Conservation (phyloP, 2,113 vertebrate species). For the Nycticebus coucang region DNA sequence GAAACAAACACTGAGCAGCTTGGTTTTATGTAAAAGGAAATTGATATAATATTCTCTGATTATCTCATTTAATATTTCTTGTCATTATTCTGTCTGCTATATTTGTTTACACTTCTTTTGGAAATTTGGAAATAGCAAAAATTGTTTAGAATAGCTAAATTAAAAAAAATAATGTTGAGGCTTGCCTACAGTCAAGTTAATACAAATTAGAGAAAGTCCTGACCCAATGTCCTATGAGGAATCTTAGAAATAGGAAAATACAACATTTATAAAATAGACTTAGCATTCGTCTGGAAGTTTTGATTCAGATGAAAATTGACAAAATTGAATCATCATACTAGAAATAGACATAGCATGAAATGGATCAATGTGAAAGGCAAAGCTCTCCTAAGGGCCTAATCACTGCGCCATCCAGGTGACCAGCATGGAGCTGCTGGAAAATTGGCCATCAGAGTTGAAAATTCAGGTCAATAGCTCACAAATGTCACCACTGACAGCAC, state of each 20-base stretch:
- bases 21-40: background rate
- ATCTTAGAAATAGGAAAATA: slow-evolving; percentile 7
- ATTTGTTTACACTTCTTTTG: background rate
- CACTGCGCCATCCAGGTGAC: background rate
- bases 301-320: slow-evolving; percentile 42
- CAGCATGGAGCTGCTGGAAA: background rate
- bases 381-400: background rate
- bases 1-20: background rate
- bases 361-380: background rate
- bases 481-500: background rate
- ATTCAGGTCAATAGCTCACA: slow-evolving; percentile 38
- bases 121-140: slow-evolving; percentile 8
- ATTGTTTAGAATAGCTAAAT: background rate
- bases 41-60: background rate
- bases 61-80: background rate
- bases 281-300: slow-evolving; percentile 5
- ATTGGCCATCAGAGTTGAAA: slow-evolving; percentile 27
- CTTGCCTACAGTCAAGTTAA: background rate
- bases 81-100: background rate
- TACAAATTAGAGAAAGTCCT: background rate
- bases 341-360: slow-evolving; percentile 57
- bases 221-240: background rate
- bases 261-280: background rate
- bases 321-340: slow-evolving; percentile 58
- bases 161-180: background rate